phyloP scores from a whole-genome alignment of 2,797 vertebrate genomes.

The Euthynnus affinis region DNA sequence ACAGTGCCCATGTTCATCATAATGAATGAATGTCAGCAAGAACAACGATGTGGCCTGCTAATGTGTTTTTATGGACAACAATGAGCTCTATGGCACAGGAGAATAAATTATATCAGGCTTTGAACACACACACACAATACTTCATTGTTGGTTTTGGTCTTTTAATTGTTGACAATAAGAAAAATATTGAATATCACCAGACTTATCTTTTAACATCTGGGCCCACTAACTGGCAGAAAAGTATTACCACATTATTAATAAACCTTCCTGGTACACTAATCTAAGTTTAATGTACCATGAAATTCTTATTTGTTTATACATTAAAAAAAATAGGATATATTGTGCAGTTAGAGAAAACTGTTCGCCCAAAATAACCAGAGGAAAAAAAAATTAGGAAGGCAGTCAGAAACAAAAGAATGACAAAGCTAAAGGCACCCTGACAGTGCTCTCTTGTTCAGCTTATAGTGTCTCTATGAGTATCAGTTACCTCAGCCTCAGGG shows the following conservation, averaged over 20 bases:
- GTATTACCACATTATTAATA: not conserved
- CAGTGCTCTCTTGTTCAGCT: not conserved
- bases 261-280: not conserved
- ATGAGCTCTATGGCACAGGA: too few species aligned
- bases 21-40: too few species aligned
- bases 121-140: too few species aligned
- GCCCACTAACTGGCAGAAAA: not conserved
- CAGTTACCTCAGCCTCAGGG: constrained; percentile 52
- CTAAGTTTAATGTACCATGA: not conserved
- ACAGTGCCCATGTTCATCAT: too few species aligned
- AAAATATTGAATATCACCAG: not conserved
- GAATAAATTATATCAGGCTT: not conserved
- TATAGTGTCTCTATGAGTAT: constrained; percentile 12
- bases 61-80: too few species aligned
- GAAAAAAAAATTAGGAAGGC: not conserved
- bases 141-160: not conserved
- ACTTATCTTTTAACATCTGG: not conserved
- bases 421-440: not conserved
- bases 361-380: not conserved
- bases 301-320: not conserved
- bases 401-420: not conserved
- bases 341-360: not conserved
- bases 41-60: too few species aligned
- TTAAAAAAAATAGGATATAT: not conserved
- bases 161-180: not conserved